phyloP scores from a whole-genome alignment of 35 echinoderm and acorn worm species.

The Stichopus chloronotus region DNA sequence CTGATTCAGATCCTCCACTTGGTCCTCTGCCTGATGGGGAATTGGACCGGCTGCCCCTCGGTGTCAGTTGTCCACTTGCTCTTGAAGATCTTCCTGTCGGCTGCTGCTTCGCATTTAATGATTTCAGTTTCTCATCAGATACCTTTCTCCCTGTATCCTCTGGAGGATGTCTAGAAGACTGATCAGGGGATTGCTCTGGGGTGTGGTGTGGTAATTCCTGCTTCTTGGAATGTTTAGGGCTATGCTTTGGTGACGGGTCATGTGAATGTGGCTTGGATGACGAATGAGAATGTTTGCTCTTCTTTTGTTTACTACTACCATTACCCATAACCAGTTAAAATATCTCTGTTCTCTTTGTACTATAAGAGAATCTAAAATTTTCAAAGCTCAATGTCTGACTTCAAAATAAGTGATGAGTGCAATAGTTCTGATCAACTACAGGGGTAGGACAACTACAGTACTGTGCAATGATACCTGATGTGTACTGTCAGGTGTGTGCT shows the following conservation, averaged over 20 bases:
- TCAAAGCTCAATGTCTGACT: no score
- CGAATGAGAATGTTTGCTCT: not conserved
- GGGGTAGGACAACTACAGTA: no score
- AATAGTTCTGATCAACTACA: no score
- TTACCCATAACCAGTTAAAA: slow-evolving; percentile 37
- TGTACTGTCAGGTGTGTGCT: no score
- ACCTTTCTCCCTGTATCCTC: not conserved
- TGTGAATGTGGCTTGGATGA: not conserved
- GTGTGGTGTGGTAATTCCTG: not conserved
- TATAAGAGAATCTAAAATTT: no score
- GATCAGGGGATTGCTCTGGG: not conserved
- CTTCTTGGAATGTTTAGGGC: not conserved
- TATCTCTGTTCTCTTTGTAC: no score
- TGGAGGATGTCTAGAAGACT: slow-evolving; percentile 6
- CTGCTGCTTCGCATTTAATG: not conserved
- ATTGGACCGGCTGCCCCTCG: not conserved
- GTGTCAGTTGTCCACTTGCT: not conserved
- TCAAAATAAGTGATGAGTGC: no score
- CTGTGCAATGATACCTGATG: no score
- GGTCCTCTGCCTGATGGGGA: not conserved
- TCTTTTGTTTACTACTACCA: slow-evolving; percentile 38
- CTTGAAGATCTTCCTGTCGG: not conserved
- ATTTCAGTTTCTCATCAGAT: not conserved
- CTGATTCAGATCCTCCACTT: not conserved
- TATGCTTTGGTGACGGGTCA: no score